Conservation (phyloP, 2,797 vertebrate species). For the Ctenopoma kingsleyae region DNA sequence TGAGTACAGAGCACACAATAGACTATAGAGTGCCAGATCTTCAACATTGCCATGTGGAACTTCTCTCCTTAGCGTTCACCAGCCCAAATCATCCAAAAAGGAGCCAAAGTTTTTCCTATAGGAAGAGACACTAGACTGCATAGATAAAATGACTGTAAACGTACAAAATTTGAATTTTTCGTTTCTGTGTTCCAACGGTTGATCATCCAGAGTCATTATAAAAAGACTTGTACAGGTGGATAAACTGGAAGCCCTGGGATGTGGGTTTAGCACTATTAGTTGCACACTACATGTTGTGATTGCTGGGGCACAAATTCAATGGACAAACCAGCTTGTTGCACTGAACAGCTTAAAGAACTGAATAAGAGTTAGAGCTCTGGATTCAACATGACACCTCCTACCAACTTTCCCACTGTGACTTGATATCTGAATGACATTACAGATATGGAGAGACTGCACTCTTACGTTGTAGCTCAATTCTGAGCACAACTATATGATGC, state of each 20-base stretch:
- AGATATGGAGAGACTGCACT: constrained; percentile 14
- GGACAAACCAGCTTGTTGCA: constrained; percentile 84
- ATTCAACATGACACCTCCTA: constrained; percentile 7
- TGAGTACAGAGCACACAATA: constrained; percentile 27
- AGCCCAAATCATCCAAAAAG: constrained; percentile 29
- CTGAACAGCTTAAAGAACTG: constrained; percentile 27
- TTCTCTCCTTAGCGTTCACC: constrained; percentile 7
- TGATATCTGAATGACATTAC: constrained; percentile 34
- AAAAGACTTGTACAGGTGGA: constrained; percentile 48
- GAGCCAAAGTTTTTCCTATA: constrained; percentile 27
- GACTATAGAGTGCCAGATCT: constrained; percentile 27
- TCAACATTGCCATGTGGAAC: constrained; percentile 44
- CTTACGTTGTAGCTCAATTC: not conserved
- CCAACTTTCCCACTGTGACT: constrained; percentile 23
- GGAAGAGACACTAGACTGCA: constrained; percentile 41
- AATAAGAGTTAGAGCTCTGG: constrained; percentile 23
- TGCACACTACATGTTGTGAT: constrained; percentile 83
- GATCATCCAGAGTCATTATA: constrained; percentile 30
- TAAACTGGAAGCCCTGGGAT: constrained; percentile 31
- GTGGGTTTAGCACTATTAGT: constrained; percentile 18
- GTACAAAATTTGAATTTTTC: constrained; percentile 21
- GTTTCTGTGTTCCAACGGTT: constrained; percentile 16
- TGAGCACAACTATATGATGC: not conserved
- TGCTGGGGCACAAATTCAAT: constrained; percentile 87
- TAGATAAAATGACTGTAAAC: constrained; percentile 36